Percentiles rank a stretch among this genome's conserved stretches.
Conservation (phyloP, 1,140 invertebrate species). For the Muscidifurax raptorellus region DNA sequence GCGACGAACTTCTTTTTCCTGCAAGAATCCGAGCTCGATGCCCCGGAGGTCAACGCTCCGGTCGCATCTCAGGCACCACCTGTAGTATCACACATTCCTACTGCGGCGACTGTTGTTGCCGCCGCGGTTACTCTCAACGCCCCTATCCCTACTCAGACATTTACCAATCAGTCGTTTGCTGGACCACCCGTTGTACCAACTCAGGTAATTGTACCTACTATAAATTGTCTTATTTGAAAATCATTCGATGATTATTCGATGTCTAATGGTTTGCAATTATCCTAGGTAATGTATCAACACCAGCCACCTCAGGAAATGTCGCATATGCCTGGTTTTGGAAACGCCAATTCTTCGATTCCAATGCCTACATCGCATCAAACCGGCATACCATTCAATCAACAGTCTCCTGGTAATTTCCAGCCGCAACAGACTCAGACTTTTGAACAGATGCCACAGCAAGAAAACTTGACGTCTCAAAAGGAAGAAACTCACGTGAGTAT, state of each 20-base stretch:
- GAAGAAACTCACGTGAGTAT: conserved; percentile 42
- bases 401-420: conserved; percentile 61
- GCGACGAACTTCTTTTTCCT: conserved; percentile 85
- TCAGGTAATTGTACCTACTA: conserved; percentile 52
- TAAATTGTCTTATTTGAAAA: not conserved
- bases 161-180: conserved; percentile 85
- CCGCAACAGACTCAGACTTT: conserved; percentile 57
- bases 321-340: conserved; percentile 72
- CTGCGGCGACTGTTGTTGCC: conserved; percentile 59
- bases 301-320: conserved; percentile 69
- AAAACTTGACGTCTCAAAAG: conserved; percentile 13
- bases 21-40: conserved; percentile 86
- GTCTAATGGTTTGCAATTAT: not conserved
- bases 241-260: not conserved
- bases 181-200: conserved; percentile 69
- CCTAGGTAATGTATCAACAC: conserved; percentile 69
- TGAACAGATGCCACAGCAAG: conserved; percentile 52
- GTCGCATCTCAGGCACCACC: conserved; percentile 53
- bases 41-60: conserved; percentile 75
- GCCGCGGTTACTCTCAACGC: conserved; percentile 68
- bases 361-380: conserved; percentile 72
- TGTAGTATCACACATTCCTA: conserved; percentile 74
- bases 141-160: conserved; percentile 85
- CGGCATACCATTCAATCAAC: conserved; percentile 68
- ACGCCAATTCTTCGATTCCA: conserved; percentile 72